A percentile compares a stretch with the other conserved stretches of the same genome.
phyloP scores from a whole-genome alignment of 2,888 invertebrate species.

The Noctuana brunneofusca region DNA sequence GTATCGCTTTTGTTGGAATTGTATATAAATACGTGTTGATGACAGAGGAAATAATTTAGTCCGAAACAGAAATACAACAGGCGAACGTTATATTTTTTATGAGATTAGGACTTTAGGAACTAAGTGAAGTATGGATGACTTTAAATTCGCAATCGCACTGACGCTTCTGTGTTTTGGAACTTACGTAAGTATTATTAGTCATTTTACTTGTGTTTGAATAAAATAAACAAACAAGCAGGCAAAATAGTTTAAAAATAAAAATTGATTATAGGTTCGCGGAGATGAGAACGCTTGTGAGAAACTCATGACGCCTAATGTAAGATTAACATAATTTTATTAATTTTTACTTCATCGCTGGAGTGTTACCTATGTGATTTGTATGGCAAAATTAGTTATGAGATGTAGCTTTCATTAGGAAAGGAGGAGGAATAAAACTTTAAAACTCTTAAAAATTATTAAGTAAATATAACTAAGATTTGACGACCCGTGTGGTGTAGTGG shows the following conservation, averaged over 20 bases:
- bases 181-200: conserved; percentile 6
- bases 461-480: too few species aligned
- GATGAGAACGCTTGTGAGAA: conserved; percentile 38
- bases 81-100: background rate
- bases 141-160: conserved; percentile 4
- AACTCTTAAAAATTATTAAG: too few species aligned
- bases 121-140: background rate
- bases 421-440: too few species aligned
- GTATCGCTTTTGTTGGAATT: conserved; percentile 19
- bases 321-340: background rate
- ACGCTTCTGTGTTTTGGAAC: conserved; percentile 7
- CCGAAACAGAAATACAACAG: background rate
- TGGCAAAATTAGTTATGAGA: too few species aligned
- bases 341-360: background rate
- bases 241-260: background rate
- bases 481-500: too few species aligned
- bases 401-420: too few species aligned
- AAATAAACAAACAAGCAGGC: background rate
- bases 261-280: conserved; percentile 37
- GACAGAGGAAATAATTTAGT: background rate
- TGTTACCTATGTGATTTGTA: too few species aligned
- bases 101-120: background rate
- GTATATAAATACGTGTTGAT: conserved; percentile 14
- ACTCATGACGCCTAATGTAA: conserved; percentile 43
- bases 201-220: background rate